Base-by-base conservation (phyloP, 1,140 invertebrate species). In the Sycophaga agraensis region DNA sequence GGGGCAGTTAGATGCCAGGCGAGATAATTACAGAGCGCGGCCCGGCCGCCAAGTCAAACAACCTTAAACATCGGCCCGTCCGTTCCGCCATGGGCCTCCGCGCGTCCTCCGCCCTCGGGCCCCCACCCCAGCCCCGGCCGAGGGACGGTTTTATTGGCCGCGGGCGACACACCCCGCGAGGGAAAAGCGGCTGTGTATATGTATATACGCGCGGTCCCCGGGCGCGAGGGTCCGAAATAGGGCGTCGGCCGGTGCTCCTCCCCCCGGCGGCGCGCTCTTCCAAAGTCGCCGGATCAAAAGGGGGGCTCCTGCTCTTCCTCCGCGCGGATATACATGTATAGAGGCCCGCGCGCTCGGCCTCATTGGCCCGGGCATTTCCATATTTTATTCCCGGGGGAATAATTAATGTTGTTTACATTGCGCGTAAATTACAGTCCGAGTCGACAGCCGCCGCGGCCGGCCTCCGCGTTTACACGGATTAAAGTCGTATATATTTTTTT, bases 21-120 rank as follows among this genome's bases (percentile, higher is more conserved):
- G 77, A 78, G 77, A 79, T 79, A 79, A 79, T 79, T 79, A 79
- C 77, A 79, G 74, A 78, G 77, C 77, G 73, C 76, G 73, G 51
- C 70, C 68, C 67, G 71, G 64, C 76, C 77, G 77, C 76, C 74
- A 79, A 79, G 76, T 79, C 77, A 79, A 79, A 79, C 77, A 79
- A 79, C 77, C 75, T n/a, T 77, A 78, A 79, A 77, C 76, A 79
- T 78, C 76, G 73, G 70, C 70, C 3, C 28, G 65, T 55, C 68
- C 14, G 21, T 7, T 16, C 1, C 39, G 37, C 26, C 24, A 54
- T 40, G 28, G 35, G 22, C 4, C 22, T 21, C 22, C 51, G 24
- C 39, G 19, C 12, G 22, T 34, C 17, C 16, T 1, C 21, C 42
- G 19, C 3, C 45, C 22, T 26, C 11, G 4, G 26, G 17, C n/a